Evolutionary conservation across 2,113 vertebrate genomes (phyloP), one percentile per base, ranked within the genome.

Genomic region (Mellivora capensis): DNA sequence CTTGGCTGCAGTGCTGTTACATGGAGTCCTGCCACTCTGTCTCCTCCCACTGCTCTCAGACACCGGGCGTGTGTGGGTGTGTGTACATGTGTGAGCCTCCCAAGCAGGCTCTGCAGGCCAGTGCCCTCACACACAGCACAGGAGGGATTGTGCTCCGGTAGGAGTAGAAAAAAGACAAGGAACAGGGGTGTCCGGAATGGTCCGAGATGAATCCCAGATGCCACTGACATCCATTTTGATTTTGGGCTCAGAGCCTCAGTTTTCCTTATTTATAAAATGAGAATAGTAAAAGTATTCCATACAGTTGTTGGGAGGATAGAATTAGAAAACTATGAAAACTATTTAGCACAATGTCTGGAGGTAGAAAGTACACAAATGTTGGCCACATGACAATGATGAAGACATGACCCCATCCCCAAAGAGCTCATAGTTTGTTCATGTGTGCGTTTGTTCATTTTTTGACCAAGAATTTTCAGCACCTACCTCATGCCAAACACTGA

Each of bases 1-100:
- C 90, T 81, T 96, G 97, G 95, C 95, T n/a, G 2, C 6, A 0
- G 20, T 52, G 76, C 47, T 87, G 85, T 90, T 54, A 91, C 83
- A 90, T 77, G 95, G 95, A 98, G 89, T 87, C 59, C 96, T 98
- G 97, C 93, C 97, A 97, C 74, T 39, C 47, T 20, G 0, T 27
- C 93, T 83, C 89, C 95, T 94, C 76, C 12, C 0, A 17, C 39
- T 42, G 76, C 93, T 64, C 57, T 39, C 74, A 37, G 76, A 57
- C 0, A 5, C 17, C 0, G 2, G 2, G 39, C 4, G 9, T 64
- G 87, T 72, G 69, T 0, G 0, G 39, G 54, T 17, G 47, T 67
- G 67, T 1, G 3, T 34, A 21, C 6, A 1, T 0, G 0, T 14
- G 23, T 3, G 52, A 54, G 8, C 39, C 17, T 61, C 80, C 89